Evolutionary conservation across 2,113 vertebrate genomes (phyloP).

Genomic region (Nyctibius bracteatus): DNA sequence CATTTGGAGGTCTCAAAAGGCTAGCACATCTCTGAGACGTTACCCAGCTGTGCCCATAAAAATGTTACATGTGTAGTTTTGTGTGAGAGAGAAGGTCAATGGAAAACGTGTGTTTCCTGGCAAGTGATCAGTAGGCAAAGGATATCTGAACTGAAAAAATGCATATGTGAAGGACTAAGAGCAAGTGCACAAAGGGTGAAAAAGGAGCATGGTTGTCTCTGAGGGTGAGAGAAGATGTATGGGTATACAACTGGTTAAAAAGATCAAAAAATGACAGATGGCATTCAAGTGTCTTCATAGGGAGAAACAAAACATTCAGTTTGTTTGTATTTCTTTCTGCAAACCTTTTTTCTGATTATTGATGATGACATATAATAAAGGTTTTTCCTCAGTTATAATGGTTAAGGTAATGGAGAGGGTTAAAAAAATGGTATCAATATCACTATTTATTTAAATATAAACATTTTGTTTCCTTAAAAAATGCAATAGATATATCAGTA

Average conservation of each 20-base stretch:
- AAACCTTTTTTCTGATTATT: not conserved
- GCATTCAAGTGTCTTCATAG: not conserved
- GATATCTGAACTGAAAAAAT: not conserved
- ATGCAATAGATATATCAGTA: not conserved
- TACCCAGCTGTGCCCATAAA: not conserved
- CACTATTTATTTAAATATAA: not conserved
- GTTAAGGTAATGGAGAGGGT: not conserved
- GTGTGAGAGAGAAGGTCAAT: not conserved
- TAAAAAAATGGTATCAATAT: not conserved
- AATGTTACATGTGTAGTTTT: not conserved
- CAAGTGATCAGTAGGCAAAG: not conserved
- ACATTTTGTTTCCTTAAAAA: not conserved
- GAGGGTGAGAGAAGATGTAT: not conserved
- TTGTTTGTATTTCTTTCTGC: not conserved
- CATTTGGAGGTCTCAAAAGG: not conserved
- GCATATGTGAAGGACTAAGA: not conserved
- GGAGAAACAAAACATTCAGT: not conserved
- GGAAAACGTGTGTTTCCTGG: not conserved
- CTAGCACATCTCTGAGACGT: not conserved
- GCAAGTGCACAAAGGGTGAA: not conserved
- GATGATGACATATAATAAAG: not conserved
- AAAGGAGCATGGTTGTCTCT: not conserved
- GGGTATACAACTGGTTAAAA: not conserved
- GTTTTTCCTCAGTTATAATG: not conserved
- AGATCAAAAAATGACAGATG: not conserved